Evolutionary conservation across 2,888 invertebrate species (phyloP), one percentile per base, ranked within the genome.

Genomic region (Eilema sororculum): DNA sequence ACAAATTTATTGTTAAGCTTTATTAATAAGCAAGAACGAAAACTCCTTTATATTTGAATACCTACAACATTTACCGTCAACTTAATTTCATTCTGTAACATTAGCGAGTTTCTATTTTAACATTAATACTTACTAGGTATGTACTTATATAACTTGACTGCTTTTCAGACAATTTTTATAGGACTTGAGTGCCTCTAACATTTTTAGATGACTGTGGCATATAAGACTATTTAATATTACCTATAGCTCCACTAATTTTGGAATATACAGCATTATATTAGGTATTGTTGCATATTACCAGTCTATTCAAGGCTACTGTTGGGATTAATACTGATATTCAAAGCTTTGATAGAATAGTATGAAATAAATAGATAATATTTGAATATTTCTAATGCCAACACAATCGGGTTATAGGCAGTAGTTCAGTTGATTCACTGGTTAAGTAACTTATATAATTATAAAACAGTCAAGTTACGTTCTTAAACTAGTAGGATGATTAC

Each of bases 1-100:
- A 91, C 90, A 87, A 86, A 83, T 87, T 84, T 87, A 86, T 86
- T 88, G 73, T 85, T 87, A 91, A 87, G 85, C 84, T 91, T 91
- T 91, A 91, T 91, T 86, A 84, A 85, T 82, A 88, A 89, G 89
- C 90, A 90, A 81, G 86, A 87, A 87, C 82, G 74, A 73, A 78
- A 78, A 75, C 58, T 75, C 37, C 64, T 76, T 67, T 81, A 77
- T 80, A 79, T 79, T 77, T 72, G 72, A 75, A 68, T 65, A 75
- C 75, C 64, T 66, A 68, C 58, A 62, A 67, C 72, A 78, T 71
- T 69, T 75, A 80, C 82, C 84, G 83, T 82, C 88, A 84, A 86
- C 83, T 82, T 86, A 84, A 62, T 68, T 72, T 68, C 81, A 78
- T 78, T 78, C 77, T 75, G 77, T 81, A 78, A 81, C 78, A 83